Evolutionary conservation across 2,888 invertebrate species (phyloP).

Genomic region (Orthonychiurus folsomi): DNA sequence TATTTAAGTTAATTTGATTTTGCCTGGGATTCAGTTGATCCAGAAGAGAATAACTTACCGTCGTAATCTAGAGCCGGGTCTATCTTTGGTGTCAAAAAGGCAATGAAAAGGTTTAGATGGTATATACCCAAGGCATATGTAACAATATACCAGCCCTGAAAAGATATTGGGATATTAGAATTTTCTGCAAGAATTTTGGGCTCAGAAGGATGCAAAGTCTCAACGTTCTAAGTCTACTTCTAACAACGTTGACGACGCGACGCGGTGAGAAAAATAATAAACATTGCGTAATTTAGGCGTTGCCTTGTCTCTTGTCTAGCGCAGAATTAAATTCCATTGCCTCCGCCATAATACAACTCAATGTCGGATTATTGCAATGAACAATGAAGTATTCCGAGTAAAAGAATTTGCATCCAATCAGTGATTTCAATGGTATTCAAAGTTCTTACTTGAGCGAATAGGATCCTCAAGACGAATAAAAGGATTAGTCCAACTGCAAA

Average conservation of each 20-base stretch:
- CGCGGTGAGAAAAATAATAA: too few species aligned
- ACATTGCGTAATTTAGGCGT: too few species aligned
- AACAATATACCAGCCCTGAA: slow-evolving; percentile 98
- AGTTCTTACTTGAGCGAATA: slow-evolving; percentile 64
- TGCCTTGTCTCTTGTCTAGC: too few species aligned
- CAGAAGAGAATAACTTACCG: slow-evolving; percentile 54
- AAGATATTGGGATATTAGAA: slow-evolving; percentile 38
- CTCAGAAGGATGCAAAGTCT: not conserved
- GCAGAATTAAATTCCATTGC: too few species aligned
- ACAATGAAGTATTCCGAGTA: too few species aligned
- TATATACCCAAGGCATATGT: slow-evolving; percentile 99
- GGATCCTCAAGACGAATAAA: slow-evolving; percentile 69
- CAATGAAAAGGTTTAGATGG: slow-evolving; percentile 97
- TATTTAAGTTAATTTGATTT: slow-evolving; percentile 1
- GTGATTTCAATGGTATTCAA: too few species aligned
- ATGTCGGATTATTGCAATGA: too few species aligned
- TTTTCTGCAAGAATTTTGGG: not conserved
- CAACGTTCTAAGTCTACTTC: too few species aligned
- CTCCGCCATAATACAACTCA: too few species aligned
- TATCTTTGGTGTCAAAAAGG: slow-evolving; percentile 98
- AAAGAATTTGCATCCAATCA: too few species aligned
- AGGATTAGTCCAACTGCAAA: slow-evolving; percentile 60
- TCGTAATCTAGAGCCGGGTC: slow-evolving; percentile 94
- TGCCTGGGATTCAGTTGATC: not conserved
- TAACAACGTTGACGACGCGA: too few species aligned